Base-by-base conservation (phyloP, 1,140 invertebrate species). In the Telenomus remus region DNA sequence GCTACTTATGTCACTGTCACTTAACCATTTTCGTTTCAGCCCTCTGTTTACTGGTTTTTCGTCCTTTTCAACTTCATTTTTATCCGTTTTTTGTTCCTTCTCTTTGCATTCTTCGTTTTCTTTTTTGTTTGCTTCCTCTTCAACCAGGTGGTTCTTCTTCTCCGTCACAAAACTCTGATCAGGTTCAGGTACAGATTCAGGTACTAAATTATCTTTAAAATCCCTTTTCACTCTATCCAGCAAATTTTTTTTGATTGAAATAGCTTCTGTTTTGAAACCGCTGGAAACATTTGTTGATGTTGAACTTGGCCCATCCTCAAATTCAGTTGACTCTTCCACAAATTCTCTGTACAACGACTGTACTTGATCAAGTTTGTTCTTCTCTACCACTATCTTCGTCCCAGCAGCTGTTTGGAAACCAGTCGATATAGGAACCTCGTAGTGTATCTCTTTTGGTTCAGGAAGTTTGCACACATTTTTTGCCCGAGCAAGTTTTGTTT, bases 1-100 rank as follows among this genome's bases (percentile, higher is more conserved):
- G 51, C 35, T 33, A 8, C 11, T 66, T 73, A 73, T 66, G 51
- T 66, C 61, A 50, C 43, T 61, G n/a, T 73, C 70, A n/a, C 70
- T 73, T 4, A 59, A 39, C 70, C 61, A 66, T 44, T 66, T 73
- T 1, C 70, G 55, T 66, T 66, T 66, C 0, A 66, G 16, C 2
- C 61, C 19, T 27, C 6, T n/a, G n/a, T n/a, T n/a, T n/a, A n/a
- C n/a, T n/a, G n/a, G n/a, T n/a, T n/a, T n/a, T 47, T 39, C 51
- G 34, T 44, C 7, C n/a, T 4, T 9, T 34, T 33, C 14, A 0
- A n/a, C 11, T 44, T 44, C 1, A 44, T 13, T 44, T 44, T 12
- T 7, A 13, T 44, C 43, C n/a, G 4, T 44, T 44, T 44, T 44
- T 13, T 44, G 11, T 44, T 7, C 43, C 8, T n/a, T n/a, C 11